These are phyloP conservation scores for Ammospiza nelsoni DNA, from an alignment of 2,113 vertebrate genomes.

Conservation along the genomic window DNA sequence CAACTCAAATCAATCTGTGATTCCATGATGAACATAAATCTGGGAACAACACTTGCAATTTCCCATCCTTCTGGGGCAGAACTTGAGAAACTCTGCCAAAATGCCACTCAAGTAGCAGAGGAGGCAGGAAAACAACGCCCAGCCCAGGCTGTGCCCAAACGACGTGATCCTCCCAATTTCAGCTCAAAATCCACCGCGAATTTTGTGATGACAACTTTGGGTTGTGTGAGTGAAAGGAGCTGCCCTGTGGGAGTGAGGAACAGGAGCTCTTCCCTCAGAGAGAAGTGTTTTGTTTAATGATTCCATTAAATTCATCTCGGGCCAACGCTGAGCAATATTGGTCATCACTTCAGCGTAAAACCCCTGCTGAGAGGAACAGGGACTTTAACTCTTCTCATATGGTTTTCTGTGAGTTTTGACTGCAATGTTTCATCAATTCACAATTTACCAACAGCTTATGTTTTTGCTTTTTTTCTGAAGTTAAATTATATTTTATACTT, in stretches of 20 bases:
- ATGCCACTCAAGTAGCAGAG: neutral
- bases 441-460: neutral
- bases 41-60: neutral
- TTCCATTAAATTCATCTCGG: neutral
- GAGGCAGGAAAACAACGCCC: neutral
- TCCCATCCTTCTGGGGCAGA: neutral
- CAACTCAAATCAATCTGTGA: neutral
- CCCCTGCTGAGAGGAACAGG: neutral
- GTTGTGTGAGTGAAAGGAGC: neutral
- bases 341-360: neutral
- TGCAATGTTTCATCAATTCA: neutral
- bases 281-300: neutral
- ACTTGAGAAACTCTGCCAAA: neutral
- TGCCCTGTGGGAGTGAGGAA: neutral
- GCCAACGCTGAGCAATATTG: neutral
- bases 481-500: neutral
- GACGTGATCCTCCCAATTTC: accelerated
- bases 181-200: neutral
- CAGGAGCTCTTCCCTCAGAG: neutral
- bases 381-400: neutral
- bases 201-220: neutral
- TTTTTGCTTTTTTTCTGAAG: neutral
- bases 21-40: neutral
- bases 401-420: neutral
- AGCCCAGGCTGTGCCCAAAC: neutral